Percentiles rank a stretch among this genome's conserved stretches.
phyloP scores from a whole-genome alignment of 2,888 invertebrate species.

The Morpho achilles region DNA sequence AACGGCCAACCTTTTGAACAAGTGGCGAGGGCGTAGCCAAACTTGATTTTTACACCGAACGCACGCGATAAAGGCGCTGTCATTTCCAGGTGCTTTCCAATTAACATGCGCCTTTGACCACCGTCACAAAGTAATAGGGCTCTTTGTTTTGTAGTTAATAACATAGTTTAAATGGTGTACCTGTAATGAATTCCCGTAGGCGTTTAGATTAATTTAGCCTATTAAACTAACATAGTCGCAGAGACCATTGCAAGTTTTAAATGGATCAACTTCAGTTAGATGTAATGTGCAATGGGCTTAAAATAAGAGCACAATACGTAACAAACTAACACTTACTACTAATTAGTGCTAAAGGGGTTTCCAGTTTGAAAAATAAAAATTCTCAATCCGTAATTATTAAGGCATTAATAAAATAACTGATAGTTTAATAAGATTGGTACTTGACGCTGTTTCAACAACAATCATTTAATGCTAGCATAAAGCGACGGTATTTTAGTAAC shows the following conservation, averaged over 20 bases:
- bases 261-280: not conserved
- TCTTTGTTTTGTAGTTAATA: slow-evolving; percentile 59
- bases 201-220: slow-evolving; percentile 11
- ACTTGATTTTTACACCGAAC: slow-evolving; percentile 76
- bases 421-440: no score
- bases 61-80: slow-evolving; percentile 72
- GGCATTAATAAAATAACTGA: no score
- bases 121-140: slow-evolving; percentile 51
- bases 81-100: slow-evolving; percentile 76
- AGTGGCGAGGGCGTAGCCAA: slow-evolving; percentile 42
- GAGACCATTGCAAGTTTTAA: not conserved
- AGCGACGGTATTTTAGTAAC: no score
- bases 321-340: no score
- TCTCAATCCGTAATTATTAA: no score
- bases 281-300: no score
- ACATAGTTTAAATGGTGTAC: slow-evolving; percentile 55
- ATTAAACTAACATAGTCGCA: slow-evolving; percentile 3
- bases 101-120: slow-evolving; percentile 76
- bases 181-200: slow-evolving; percentile 46
- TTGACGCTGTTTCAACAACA: no score
- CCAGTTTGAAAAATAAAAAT: no score
- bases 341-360: no score
- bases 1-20: slow-evolving; percentile 72
- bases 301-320: no score
- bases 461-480: no score